These are phyloP conservation scores for Cyclophora punctaria DNA, from an alignment of 2,888 invertebrate species.

Conservation along the genomic window DNA sequence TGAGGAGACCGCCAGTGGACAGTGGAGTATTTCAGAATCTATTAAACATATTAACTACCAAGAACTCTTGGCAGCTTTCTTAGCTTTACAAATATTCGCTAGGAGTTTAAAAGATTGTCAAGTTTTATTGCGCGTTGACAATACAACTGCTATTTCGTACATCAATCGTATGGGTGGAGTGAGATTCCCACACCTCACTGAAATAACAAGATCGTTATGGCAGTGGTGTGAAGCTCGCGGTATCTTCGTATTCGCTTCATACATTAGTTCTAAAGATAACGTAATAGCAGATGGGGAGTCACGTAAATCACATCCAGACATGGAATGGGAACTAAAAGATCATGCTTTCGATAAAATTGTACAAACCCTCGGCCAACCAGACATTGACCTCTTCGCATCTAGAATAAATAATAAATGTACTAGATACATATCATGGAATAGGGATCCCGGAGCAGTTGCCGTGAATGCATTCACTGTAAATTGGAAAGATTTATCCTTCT, in stretches of 20 bases:
- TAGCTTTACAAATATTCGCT: constrained; percentile 1
- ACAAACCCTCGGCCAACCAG: constrained; percentile 1
- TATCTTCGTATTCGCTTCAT: constrained; percentile 11
- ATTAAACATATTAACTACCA: constrained; percentile 1
- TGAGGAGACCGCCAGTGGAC: not conserved
- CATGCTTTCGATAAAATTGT: constrained; percentile 1
- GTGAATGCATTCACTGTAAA: constrained; percentile 20
- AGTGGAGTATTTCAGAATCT: not conserved
- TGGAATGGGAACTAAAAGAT: constrained; percentile 6
- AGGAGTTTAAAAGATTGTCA: not conserved
- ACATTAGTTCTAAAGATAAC: constrained; percentile 17
- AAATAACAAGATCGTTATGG: constrained; percentile 6
- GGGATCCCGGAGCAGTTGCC: constrained; percentile 15
- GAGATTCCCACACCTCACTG: not conserved
- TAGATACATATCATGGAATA: constrained; percentile 17
- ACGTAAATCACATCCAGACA: constrained; percentile 3
- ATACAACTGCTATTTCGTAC: constrained; percentile 1
- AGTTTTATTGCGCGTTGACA: not conserved
- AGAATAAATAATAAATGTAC: constrained; percentile 18
- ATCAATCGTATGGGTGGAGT: constrained; percentile 1
- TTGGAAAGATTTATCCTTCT: constrained; percentile 17
- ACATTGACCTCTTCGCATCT: constrained; percentile 10
- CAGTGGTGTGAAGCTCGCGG: constrained; percentile 14
- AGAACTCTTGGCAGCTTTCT: constrained; percentile 3
- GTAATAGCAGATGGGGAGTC: constrained; percentile 11